phyloP scores from a whole-genome alignment of 2,888 invertebrate species.

The Coleophora deauratella region DNA sequence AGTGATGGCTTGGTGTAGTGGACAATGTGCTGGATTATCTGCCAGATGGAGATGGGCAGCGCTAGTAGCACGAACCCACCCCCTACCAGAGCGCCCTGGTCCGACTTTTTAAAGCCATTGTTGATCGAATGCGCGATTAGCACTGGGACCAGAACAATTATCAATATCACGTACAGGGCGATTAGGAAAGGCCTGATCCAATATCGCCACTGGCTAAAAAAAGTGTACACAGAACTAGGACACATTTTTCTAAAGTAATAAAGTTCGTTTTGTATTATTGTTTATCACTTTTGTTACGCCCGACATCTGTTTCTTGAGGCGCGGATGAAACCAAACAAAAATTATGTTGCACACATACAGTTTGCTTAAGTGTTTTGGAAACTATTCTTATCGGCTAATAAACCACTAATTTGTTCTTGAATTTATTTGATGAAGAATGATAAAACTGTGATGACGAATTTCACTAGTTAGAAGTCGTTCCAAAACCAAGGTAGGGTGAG shows the following conservation, averaged over 20 bases:
- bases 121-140: constrained; percentile 86
- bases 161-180: constrained; percentile 84
- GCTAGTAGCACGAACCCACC: constrained; percentile 94
- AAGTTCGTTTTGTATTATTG: too few species aligned
- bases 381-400: too few species aligned
- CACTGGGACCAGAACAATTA: constrained; percentile 88
- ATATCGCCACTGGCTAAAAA: constrained; percentile 81
- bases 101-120: constrained; percentile 84
- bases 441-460: too few species aligned
- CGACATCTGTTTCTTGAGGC: constrained; percentile 8
- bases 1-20: constrained; percentile 93
- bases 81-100: constrained; percentile 87
- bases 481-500: too few species aligned
- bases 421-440: too few species aligned
- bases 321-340: too few species aligned
- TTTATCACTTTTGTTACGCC: constrained; percentile 12
- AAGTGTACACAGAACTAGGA: constrained; percentile 42
- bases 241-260: constrained; percentile 40
- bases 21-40: constrained; percentile 94
- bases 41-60: constrained; percentile 94
- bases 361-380: too few species aligned
- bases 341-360: too few species aligned
- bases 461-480: too few species aligned
- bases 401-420: too few species aligned
- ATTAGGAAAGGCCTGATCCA: constrained; percentile 93